Base-by-base conservation (phyloP, 2,888 invertebrate genomes). In the Hylaea fasciaria region DNA sequence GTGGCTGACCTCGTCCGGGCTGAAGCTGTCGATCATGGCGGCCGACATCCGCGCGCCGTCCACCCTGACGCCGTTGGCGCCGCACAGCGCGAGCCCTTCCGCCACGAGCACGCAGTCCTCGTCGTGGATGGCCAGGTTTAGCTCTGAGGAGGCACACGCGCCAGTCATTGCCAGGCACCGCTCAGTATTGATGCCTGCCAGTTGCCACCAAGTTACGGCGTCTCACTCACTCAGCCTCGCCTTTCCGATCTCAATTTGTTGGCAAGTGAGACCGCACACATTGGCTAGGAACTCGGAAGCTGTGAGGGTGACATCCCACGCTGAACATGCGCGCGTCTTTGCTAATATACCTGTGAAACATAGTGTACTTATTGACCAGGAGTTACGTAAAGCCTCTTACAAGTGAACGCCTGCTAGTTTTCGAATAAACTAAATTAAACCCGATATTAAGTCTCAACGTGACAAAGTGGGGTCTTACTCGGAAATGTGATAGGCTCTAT, bases 241-340 rank as follows among this genome's bases (percentile, higher is more conserved):
- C 61, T 85, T 89, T 9, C 90, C 91, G 17, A 82, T 57, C 1
- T 82, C 73, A 10, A 91, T 82, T 57, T 89, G 85, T 0, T 62
- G 66, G 22, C 63, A 70, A 51, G 64, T 69, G 17, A 90, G 67
- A 12, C 80, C 73, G 0, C 78, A 78, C 2, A 90, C 67, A 28
- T 75, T 77, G 0, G 69, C 39, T 22, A 90, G 76, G 56, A 89
- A 90, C 49, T 83, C 73, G 0, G 82, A 72, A 0, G 83, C 83
- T 0, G 74, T 62, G 13, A 66, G 56, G 0, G 85, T 78, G 0
- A 73, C 83, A 0, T 73, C 46, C 64, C 66, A 63, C 0, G 85
- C 87, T 0, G 75, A 68, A 0, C 39, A 44, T 0, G 89, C 73
- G 1, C 75, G 79, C 0, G 85, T 81, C 48, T 76, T 86, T 0